Conservation (phyloP, 2,797 vertebrate genomes). For the Ceyx erithaca region DNA sequence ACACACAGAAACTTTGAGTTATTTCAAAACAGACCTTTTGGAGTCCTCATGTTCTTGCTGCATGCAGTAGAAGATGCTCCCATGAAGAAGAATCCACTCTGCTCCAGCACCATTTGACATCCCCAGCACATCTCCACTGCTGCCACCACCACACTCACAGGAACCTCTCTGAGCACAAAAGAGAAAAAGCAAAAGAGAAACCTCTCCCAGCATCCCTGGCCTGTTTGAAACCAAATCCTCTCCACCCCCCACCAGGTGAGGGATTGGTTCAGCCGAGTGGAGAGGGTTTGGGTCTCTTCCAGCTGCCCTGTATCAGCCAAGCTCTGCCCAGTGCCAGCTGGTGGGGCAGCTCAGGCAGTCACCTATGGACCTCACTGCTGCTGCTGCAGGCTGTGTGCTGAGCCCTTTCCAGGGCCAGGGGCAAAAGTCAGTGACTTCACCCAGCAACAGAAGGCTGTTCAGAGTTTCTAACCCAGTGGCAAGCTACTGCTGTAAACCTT, state of each 20-base stretch:
- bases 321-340: not conserved
- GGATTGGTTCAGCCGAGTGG: not conserved
- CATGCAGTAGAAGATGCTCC: not conserved
- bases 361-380: not conserved
- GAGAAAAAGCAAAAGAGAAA: not conserved
- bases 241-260: not conserved
- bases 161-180: not conserved
- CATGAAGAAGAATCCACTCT: not conserved
- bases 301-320: not conserved
- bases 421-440: not conserved
- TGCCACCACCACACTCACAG: fast-evolving
- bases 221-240: not conserved
- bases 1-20: not conserved
- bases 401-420: not conserved
- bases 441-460: not conserved
- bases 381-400: not conserved
- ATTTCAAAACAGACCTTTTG: not conserved
- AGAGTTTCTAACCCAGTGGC: not conserved
- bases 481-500: not conserved
- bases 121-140: not conserved
- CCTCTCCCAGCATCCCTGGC: not conserved
- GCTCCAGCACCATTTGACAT: fast-evolving
- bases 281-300: not conserved
- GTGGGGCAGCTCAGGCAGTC: not conserved
- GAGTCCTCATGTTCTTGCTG: fast-evolving